These are phyloP conservation scores for Caenorhabditis sulstoni DNA, from an alignment of 2,888 invertebrate genomes.

Conservation along the genomic window DNA sequence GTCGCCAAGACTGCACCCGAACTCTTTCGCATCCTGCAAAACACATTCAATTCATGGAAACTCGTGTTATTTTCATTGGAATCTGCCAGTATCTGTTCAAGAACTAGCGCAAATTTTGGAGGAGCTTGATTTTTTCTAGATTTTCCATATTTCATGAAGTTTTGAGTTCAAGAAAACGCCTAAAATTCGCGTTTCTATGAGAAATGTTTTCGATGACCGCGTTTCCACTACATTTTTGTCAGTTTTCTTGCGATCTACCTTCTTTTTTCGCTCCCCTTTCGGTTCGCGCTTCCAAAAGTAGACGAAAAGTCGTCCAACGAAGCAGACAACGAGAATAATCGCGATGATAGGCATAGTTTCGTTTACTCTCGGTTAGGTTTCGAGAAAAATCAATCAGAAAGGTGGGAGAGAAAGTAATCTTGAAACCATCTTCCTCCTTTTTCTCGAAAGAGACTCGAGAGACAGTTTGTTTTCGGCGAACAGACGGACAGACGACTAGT, in stretches of 20 bases:
- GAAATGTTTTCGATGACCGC: slow-evolving; percentile 1
- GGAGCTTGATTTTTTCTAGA: too few species aligned
- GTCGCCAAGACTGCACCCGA: slow-evolving; percentile 88
- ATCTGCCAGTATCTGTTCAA: too few species aligned
- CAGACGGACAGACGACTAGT: neutral
- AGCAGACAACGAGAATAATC: slow-evolving; percentile 46
- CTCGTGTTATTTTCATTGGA: too few species aligned
- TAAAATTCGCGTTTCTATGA: too few species aligned
- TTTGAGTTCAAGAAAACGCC: too few species aligned
- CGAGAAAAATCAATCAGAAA: slow-evolving; percentile 4
- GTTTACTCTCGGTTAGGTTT: neutral
- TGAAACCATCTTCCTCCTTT: slow-evolving; percentile 8
- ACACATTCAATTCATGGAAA: too few species aligned
- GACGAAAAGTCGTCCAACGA: slow-evolving; percentile 36
- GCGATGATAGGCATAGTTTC: slow-evolving; percentile 53
- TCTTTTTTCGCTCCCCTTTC: slow-evolving; percentile 27
- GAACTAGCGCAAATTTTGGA: too few species aligned
- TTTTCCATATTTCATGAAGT: too few species aligned
- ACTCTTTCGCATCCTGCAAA: slow-evolving; percentile 65
- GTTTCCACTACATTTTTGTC: neutral
- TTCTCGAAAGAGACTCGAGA: neutral
- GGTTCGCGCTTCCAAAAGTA: slow-evolving; percentile 49
- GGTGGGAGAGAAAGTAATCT: neutral
- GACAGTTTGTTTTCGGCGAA: neutral
- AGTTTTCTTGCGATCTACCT: slow-evolving; percentile 22